Evolutionary conservation across 1,140 invertebrate species (phyloP).

Genomic region (Drosophila sechellia): DNA sequence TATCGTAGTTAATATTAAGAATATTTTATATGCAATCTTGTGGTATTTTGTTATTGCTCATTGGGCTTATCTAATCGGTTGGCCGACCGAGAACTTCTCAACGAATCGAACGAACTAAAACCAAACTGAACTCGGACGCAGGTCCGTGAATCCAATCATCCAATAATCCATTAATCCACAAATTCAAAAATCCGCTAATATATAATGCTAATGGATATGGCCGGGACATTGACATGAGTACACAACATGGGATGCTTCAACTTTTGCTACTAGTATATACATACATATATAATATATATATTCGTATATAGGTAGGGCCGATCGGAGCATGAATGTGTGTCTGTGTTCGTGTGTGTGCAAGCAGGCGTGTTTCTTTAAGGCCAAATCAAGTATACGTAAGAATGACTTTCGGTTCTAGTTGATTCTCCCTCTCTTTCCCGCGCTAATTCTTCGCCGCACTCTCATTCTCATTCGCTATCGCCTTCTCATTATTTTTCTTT

Average conservation of each 20-base stretch:
- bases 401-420: constrained; percentile 47
- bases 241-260: constrained; percentile 40
- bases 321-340: constrained; percentile 14
- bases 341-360: constrained; percentile 23
- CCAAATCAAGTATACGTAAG: constrained; percentile 75
- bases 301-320: constrained; percentile 6
- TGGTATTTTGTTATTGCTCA: constrained; percentile 48
- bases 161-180: neutral
- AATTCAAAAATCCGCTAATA: constrained; percentile 24
- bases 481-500: constrained; percentile 33
- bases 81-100: constrained; percentile 44
- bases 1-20: constrained; percentile 58
- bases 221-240: constrained; percentile 31
- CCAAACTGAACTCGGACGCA: constrained; percentile 19
- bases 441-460: neutral
- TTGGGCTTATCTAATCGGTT: constrained; percentile 41
- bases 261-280: constrained; percentile 49
- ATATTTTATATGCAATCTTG: constrained; percentile 52
- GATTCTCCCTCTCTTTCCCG: constrained; percentile 8
- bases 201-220: constrained; percentile 34
- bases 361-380: constrained; percentile 50
- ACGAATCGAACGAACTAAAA: constrained; percentile 36
- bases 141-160: neutral
- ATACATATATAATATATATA: neutral
- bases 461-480: constrained; percentile 17